These are phyloP conservation scores for Rhagoletis zephyria DNA, from an alignment of 1,140 invertebrate genomes.

Conservation along the genomic window DNA sequence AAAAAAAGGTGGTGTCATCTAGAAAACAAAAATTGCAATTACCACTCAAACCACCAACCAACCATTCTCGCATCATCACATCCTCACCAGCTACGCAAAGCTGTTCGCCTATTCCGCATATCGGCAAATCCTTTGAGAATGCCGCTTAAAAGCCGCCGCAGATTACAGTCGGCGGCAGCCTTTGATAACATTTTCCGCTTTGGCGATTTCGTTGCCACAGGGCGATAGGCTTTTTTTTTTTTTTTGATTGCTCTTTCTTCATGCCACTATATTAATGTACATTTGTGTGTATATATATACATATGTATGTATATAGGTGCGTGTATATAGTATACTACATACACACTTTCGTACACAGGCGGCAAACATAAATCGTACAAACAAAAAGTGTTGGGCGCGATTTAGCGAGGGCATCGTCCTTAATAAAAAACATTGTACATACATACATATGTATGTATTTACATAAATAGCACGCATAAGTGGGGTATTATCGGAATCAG, in stretches of 20 bases:
- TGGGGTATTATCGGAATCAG: too few species aligned
- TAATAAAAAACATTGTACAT: neutral
- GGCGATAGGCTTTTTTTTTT: neutral
- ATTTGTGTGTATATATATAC: neutral
- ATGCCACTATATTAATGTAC: neutral
- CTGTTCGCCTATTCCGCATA: constrained; percentile 26
- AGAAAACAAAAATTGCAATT: constrained; percentile 1
- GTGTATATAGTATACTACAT: neutral
- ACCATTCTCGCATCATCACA: neutral
- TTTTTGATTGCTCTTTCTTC: neutral
- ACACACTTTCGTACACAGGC: too few species aligned
- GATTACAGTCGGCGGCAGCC: neutral
- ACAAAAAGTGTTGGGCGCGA: neutral
- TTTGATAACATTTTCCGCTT: constrained; percentile 49
- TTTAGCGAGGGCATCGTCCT: neutral
- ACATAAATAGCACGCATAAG: too few species aligned
- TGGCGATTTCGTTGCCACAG: neutral
- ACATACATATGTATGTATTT: too few species aligned
- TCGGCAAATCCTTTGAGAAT: constrained; percentile 43
- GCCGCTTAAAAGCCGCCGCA: constrained; percentile 17
- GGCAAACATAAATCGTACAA: neutral
- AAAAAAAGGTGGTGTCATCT: neutral
- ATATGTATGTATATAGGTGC: neutral
- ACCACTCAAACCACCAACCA: constrained; percentile 2
- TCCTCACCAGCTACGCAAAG: neutral